phyloP scores from a whole-genome alignment of 2,797 vertebrate genomes.

The Typhlichthys eigenmanni region DNA sequence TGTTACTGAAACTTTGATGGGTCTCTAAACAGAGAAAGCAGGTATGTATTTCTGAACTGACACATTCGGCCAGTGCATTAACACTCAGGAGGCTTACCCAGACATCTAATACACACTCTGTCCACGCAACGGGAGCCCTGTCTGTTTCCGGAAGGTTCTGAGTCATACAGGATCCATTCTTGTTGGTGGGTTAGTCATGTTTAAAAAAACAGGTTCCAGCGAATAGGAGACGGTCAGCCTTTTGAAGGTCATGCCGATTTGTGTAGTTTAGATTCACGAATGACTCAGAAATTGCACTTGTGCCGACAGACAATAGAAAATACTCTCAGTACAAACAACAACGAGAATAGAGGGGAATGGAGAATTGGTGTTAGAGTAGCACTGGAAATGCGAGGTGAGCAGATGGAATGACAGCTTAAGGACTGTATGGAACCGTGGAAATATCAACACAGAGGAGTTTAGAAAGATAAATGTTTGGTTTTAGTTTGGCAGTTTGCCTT shows the following conservation, averaged over 20 bases:
- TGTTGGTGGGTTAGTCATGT: not conserved
- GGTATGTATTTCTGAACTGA: too few relatives aligned
- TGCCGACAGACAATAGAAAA: not conserved
- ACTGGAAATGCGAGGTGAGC: not conserved
- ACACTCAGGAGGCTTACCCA: slow-evolving; percentile 5
- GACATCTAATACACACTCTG: slow-evolving; percentile 4
- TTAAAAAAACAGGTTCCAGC: too few relatives aligned
- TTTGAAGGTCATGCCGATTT: too few relatives aligned
- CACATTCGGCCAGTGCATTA: too few relatives aligned
- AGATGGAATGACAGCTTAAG: not conserved
- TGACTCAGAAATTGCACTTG: not conserved
- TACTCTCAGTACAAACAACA: too few relatives aligned
- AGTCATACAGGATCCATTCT: not conserved
- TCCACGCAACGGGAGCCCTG: too few relatives aligned
- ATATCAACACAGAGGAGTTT: not conserved
- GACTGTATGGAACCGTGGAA: not conserved
- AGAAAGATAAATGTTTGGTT: not conserved
- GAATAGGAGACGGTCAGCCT: too few relatives aligned
- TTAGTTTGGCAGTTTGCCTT: not conserved
- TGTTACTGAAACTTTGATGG: too few relatives aligned
- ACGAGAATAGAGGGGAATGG: not conserved
- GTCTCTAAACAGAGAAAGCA: too few relatives aligned
- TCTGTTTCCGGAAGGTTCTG: not conserved
- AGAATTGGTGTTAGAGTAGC: not conserved
- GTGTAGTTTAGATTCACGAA: too few relatives aligned